Evolutionary conservation across 2,113 vertebrate genomes (phyloP), one percentile per base, ranked within the genome.

Genomic region (Thymallus thymallus): DNA sequence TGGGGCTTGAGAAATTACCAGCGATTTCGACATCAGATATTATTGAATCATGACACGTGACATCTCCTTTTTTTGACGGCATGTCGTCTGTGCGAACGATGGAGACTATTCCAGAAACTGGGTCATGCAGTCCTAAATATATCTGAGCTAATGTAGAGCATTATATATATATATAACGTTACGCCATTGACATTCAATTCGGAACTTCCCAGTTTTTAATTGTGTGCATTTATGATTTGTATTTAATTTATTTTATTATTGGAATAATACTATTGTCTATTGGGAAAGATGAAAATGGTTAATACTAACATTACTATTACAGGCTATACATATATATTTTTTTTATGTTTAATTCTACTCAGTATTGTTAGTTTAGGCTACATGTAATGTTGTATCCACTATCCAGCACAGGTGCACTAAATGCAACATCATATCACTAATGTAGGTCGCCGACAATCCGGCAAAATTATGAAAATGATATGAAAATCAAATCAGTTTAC

Each of bases 41-140:
- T 65, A 16, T 66, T 66, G 9, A 32, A 32, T 9, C 5, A 30
- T 9, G 30, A 64, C 13, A 29, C 29, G 2, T 12, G 24, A 18
- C 29, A 22, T 30, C 14, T 5, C 24, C 62, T 6, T 7, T 29
- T 29, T 64, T 64, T 18, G 20, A 23, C 61, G 9, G 24, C 4
- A 66, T 66, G 64, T 20, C 30, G 41, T 66, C 29, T 66, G 64
- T 32, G 30, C 14, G 30, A 18, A 32, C 30, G 64, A 66, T n/a
- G 30, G 6, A 22, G 56, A 22, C 64, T 26, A 26, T 32, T 66
- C 29, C 29, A 66, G 64, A 9, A 66, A 32, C 18, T 16, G 29
- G 64, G 64, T 66, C 64, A 66, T 32, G 20, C 64, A 20, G 64
- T 26, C 64, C 64, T 30, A 66, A 66, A 66, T n/a, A 66, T 30